Base-by-base conservation (phyloP, 92 coral and sea anemone genomes). In the Metridium senile region DNA sequence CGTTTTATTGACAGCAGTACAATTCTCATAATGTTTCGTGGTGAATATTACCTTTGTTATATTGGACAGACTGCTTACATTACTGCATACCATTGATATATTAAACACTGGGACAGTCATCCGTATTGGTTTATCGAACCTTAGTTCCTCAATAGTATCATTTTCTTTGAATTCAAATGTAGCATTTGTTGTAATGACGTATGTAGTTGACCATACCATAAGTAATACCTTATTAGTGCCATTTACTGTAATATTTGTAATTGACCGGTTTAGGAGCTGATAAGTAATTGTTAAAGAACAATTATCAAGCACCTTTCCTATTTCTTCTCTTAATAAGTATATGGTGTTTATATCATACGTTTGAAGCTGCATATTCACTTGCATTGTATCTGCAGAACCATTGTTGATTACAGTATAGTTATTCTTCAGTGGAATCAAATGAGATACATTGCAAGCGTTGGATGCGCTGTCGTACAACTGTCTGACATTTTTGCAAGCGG, bases 391-490 rank as follows among this genome's bases (percentile, higher is more conserved):
- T 54, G 20, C 28, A n/a, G 76, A 30, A 0, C 57, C 66, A 34
- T 54, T 29, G 27, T 16, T 71, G 26, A 26, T 22, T 21, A 70
- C 21, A 31, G 1, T 46, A 45, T 1, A 13, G 74, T 70, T 70
- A 27, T 52, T 10, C 1, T 47, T 70, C 32, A 21, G 46, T 10
- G 18, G 33, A 61, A 61, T 23, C 3, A 16, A 13, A 13, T 54
- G 59, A 54, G 21, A 20, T 54, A 21, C 25, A 16, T 19, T 54
- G 26, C 76, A 71, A 30, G 27, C 19, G 47, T 71, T 53, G 7
- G 26, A 25, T n/a, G 76, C 76, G 9, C 53, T 56, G 20, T 72
- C 52, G 25, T 72, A 72, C 23, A 31, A 53, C 30, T 16, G 53
- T 31, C 66, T 53, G 0, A 22, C n/a, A 54, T 31, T 51, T 35